Base-by-base conservation (phyloP, 1,140 invertebrate genomes). In the Heliothis subflexa region DNA sequence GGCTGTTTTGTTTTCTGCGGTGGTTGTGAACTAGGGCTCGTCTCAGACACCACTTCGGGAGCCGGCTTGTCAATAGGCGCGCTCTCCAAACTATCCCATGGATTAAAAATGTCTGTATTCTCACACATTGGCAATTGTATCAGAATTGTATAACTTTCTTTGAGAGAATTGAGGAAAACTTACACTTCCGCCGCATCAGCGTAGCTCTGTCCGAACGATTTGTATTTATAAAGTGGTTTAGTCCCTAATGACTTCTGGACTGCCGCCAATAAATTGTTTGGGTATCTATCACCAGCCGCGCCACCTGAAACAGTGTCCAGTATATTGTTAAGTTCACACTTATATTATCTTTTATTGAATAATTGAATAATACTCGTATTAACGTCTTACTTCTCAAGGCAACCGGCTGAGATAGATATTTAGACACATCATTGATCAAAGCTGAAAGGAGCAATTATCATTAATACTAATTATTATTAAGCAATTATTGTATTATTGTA, bases 141-240 rank as follows among this genome's bases (percentile, higher is more conserved):
- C 21, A 25, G 21, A 25, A 40, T 40, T 40, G 9, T 40, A 40
- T 7, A 9, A 40, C 7, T 40, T 40, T 40, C 9, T 9, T 40
- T 40, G 33, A 40, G 50, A 90, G 72, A 16, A 88, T 90, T 21
- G 1, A 12, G 14, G 4, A 55, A 33, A 50, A 82, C 87, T 82
- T 84, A 92, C 89, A 82, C 83, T 33, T 91, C 86, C 57, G 85
- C 89, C 10, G 83, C 91, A 78, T 88, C 88, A n/a, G 78, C 45
- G 57, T 91, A 91, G 7, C 85, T 91, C 78, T 92, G 88, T 4
- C 83, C 84, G 78, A 85, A 91, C 9, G 84, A 62, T 81, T 91
- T 92, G 47, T 90, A 89, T 79, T 93, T 91, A 73, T 78, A 92
- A 11, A 93, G 82, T 11, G 82, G 81, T 82, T 82, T 85, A 7